Evolutionary conservation across 2,797 vertebrate species (phyloP), one percentile per base, ranked within the genome.

Genomic region (Myiotriccus ornatus): DNA sequence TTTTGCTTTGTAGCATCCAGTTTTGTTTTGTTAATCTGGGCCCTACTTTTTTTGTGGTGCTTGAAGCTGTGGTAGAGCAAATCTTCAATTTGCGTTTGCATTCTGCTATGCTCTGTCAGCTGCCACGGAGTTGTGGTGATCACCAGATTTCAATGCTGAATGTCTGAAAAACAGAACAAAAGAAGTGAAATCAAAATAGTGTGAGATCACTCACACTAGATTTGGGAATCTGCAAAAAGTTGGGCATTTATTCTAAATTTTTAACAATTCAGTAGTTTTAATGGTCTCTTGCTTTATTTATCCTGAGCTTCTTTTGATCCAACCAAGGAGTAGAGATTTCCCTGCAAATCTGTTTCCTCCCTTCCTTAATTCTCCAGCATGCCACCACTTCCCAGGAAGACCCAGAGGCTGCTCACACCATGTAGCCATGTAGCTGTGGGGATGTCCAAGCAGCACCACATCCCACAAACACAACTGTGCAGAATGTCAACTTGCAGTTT

Each of bases 341-440:
- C 21, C 12, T 53, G 34, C 14, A 62, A 39, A 68, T 32, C 21
- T 83, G 18, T 8, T 0, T 19, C 18, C 13, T 47, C 7, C 8
- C 3, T 32, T 63, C 19, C 5, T 21, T 23, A 43, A 34, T 43
- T 65, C 8, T 79, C 10, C 32, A 62, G 8, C 22, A 39, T 4
- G 5, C 8, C 1, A 4, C 6, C 10, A 62, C 10, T 80, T 87
- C 22, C 21, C 30, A n/a, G 44, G 14, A 73, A 37, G n/a, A 6
- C 17, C 24, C 10, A 30, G 9, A 12, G 7, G 5, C 35, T 60
- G 19, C 20, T 43, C 2, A 1, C 20, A 22, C 21, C 34, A 30
- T 22, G 43, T 30, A 22, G 16, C 28, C 3, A 1, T 4, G 2
- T 17, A 59, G 14, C 24, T 1, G 0, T 41, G 24, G 39, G 6